phyloP scores from a whole-genome alignment of 2,113 vertebrate species.

The Arvicanthis niloticus region DNA sequence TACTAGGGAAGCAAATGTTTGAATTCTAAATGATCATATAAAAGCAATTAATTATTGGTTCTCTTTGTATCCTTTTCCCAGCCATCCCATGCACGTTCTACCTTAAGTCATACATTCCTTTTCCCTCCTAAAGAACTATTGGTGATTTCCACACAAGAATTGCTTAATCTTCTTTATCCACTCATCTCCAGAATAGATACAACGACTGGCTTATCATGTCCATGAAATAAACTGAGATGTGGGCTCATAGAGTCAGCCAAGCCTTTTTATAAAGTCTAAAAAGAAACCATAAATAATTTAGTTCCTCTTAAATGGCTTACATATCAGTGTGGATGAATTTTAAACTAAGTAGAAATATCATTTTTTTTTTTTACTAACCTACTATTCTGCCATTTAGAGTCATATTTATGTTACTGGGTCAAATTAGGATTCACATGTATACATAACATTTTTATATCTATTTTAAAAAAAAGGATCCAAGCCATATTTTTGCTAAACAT shows the following conservation, averaged over 20 bases:
- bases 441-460: background rate
- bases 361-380: background rate
- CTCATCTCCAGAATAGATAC: background rate
- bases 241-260: background rate
- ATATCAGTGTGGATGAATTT: background rate
- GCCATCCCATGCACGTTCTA: background rate
- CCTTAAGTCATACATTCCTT: background rate
- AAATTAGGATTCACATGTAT: background rate
- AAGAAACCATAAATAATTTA: slow-evolving; percentile 25
- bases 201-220: background rate
- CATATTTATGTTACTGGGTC: slow-evolving; percentile 6
- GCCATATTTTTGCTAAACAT: background rate
- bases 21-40: background rate
- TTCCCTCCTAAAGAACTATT: background rate
- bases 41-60: background rate
- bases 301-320: background rate
- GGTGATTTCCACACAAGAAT: background rate
- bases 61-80: background rate
- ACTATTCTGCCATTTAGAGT: background rate
- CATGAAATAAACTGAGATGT: background rate
- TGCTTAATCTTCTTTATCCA: background rate
- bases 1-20: background rate
- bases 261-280: background rate
- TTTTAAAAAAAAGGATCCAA: background rate
- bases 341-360: background rate